Evolutionary conservation across 35 echinoderm and acorn worm species (phyloP).

Genomic region (Ophiothrix spiculata): DNA sequence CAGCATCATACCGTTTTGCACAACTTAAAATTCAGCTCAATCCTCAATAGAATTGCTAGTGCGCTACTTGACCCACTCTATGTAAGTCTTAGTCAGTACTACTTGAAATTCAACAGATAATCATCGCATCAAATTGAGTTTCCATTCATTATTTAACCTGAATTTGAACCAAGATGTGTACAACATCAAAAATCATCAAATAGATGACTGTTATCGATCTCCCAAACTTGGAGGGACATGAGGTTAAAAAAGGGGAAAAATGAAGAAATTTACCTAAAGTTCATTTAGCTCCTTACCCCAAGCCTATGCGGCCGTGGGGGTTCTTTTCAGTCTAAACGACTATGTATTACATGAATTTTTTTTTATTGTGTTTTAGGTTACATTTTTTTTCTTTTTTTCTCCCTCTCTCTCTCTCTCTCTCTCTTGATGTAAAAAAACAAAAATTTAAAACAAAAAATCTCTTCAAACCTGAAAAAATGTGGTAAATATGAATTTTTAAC

Average conservation of each 20-base stretch:
- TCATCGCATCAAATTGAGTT: background rate
- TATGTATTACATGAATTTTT: no score
- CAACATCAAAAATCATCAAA: background rate
- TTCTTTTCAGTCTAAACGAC: no score
- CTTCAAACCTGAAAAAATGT: no score
- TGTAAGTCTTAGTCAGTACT: slow-evolving; percentile 8
- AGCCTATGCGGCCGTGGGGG: no score
- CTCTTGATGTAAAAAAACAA: no score
- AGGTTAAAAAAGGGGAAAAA: background rate
- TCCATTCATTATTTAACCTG: background rate
- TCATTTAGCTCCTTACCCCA: no score
- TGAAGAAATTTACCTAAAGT: no score
- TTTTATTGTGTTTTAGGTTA: no score
- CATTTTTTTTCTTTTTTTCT: no score
- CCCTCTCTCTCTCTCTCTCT: no score
- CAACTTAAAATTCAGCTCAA: background rate
- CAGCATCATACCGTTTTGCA: background rate
- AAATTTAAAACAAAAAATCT: no score
- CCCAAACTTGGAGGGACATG: background rate
- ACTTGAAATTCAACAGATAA: background rate
- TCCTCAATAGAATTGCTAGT: background rate
- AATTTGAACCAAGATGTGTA: background rate
- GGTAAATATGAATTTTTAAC: no score
- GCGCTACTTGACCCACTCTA: background rate
- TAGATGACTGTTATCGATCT: background rate